Evolutionary conservation across 2,113 vertebrate genomes (phyloP).

Genomic region (Nanger granti): DNA sequence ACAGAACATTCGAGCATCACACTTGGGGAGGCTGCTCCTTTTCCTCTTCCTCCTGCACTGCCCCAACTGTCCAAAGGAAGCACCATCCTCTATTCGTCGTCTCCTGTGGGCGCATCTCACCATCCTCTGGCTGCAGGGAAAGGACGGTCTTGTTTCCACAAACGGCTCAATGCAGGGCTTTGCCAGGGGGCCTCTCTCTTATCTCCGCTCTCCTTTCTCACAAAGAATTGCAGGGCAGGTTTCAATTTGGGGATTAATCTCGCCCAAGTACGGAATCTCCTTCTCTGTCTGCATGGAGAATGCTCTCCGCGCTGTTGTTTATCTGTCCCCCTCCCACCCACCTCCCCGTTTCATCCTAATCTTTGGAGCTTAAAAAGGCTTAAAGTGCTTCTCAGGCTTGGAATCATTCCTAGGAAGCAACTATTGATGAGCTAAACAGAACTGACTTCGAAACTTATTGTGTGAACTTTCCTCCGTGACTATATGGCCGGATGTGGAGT

Average conservation of each 20-base stretch:
- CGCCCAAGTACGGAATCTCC: constrained; percentile 41
- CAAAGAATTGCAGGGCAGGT: not conserved
- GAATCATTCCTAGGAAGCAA: constrained; percentile 42
- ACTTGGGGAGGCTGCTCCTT: rapidly evolving
- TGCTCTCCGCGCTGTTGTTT: constrained; percentile 17
- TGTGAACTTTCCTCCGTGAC: constrained; percentile 33
- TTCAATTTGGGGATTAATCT: constrained; percentile 63
- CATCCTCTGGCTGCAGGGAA: constrained; percentile 15
- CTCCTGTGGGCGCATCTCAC: not conserved
- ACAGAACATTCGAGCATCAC: rapidly evolving
- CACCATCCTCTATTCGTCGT: not conserved
- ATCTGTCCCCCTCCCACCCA: not conserved
- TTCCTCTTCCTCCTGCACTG: too few relatives aligned
- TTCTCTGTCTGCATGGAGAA: constrained; percentile 30
- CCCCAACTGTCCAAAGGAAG: not conserved
- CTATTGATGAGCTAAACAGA: constrained; percentile 65
- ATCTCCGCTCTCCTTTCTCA: constrained; percentile 5
- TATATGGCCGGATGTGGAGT: rapidly evolving
- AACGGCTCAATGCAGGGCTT: constrained; percentile 28
- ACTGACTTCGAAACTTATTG: constrained; percentile 37
- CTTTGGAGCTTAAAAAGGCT: constrained; percentile 72
- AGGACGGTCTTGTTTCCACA: constrained; percentile 5
- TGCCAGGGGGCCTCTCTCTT: constrained; percentile 23
- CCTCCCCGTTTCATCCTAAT: constrained; percentile 50
- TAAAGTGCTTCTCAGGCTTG: constrained; percentile 54